Conservation (phyloP, 2,113 vertebrate species). For the Lontra canadensis region DNA sequence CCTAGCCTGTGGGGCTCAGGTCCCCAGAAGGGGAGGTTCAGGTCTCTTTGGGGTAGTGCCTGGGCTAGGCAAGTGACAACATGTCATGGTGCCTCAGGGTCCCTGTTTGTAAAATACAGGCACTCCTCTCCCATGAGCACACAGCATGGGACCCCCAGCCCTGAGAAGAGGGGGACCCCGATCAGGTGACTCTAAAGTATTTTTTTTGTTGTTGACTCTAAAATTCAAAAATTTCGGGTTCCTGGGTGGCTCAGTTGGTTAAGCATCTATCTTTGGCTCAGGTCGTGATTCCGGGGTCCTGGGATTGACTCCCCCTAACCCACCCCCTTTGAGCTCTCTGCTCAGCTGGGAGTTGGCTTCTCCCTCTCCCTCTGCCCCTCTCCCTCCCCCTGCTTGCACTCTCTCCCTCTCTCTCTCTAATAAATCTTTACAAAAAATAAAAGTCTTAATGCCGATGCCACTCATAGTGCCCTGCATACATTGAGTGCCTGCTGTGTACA, state of each 20-base stretch:
- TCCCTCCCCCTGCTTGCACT: too few species aligned
- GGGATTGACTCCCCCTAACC: too few species aligned
- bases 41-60: neutral
- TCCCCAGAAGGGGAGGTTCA: neutral
- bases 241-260: too few species aligned
- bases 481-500: neutral
- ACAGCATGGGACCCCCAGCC: accelerated
- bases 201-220: neutral
- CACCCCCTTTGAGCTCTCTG: too few species aligned
- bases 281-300: too few species aligned
- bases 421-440: too few species aligned
- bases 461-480: neutral
- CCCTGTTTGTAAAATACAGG: neutral
- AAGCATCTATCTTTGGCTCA: too few species aligned
- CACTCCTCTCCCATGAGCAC: neutral
- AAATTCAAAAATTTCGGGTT: neutral
- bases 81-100: neutral
- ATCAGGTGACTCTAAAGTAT: neutral
- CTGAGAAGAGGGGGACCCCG: neutral
- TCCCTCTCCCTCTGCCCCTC: too few species aligned
- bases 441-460: accelerated
- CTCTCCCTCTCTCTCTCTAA: too few species aligned
- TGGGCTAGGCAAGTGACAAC: neutral
- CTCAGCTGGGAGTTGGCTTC: too few species aligned
- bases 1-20: neutral